Conservation (phyloP, 2,113 vertebrate genomes). For the Hucho hucho region DNA sequence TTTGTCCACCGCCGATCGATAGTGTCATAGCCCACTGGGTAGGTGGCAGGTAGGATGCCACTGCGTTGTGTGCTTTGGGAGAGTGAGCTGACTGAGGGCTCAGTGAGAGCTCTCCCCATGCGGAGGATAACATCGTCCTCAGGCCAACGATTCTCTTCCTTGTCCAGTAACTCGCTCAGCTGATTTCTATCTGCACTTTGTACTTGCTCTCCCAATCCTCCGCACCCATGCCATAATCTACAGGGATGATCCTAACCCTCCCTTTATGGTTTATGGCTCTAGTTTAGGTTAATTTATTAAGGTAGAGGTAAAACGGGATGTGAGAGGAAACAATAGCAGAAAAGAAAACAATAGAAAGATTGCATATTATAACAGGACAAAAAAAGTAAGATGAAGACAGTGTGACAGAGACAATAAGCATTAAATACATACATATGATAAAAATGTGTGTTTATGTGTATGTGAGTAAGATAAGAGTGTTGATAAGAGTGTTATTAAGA, state of each 20-base stretch:
- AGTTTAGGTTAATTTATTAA: slow-evolving; percentile 49
- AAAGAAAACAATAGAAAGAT: slow-evolving; percentile 51
- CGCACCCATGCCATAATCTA: slow-evolving; percentile 79
- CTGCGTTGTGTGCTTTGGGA: slow-evolving; percentile 47
- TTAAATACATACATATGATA: neutral
- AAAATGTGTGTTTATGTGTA: neutral
- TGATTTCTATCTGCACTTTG: slow-evolving; percentile 71
- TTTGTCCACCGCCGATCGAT: slow-evolving; percentile 83
- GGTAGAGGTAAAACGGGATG: slow-evolving; percentile 32
- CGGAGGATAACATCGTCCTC: slow-evolving; percentile 34
- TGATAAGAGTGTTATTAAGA: neutral
- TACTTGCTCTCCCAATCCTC: slow-evolving; percentile 82
- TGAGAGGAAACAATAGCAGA: slow-evolving; percentile 33
- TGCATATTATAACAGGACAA: slow-evolving; percentile 43
- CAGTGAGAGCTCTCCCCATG: slow-evolving; percentile 51
- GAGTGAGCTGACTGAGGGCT: slow-evolving; percentile 44
- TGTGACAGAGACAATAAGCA: neutral
- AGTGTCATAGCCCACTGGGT: slow-evolving; percentile 84
- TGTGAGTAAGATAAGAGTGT: no score
- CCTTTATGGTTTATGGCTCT: slow-evolving; percentile 79
- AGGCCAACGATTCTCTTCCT: slow-evolving; percentile 50
- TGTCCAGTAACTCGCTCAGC: slow-evolving; percentile 79
- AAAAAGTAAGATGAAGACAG: slow-evolving; percentile 6
- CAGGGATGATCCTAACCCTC: slow-evolving; percentile 86
- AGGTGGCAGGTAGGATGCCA: slow-evolving; percentile 62